phyloP scores from a whole-genome alignment of 2,888 invertebrate genomes.

The Dichetophora obliterata region DNA sequence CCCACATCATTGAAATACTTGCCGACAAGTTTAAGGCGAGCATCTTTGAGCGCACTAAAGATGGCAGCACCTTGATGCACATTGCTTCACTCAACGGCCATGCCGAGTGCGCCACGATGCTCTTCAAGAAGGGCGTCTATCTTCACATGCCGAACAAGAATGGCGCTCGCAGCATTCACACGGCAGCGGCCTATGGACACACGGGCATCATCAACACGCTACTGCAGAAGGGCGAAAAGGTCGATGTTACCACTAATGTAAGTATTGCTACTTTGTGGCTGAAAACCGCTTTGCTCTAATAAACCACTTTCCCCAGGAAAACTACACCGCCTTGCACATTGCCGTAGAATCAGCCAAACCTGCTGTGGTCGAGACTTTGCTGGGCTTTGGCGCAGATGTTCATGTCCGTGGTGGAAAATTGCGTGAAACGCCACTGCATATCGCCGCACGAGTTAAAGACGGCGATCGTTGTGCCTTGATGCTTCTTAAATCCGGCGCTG shows the following conservation, averaged over 20 bases:
- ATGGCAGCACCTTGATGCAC: slow-evolving; percentile 98
- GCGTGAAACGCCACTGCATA: slow-evolving; percentile 95
- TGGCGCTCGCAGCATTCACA: slow-evolving; percentile 97
- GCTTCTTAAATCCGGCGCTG: slow-evolving; percentile 97
- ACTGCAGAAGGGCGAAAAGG: slow-evolving; percentile 95
- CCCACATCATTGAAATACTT: slow-evolving; percentile 92
- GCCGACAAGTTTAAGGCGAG: slow-evolving; percentile 99
- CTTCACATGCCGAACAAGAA: slow-evolving; percentile 98
- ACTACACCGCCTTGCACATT: slow-evolving; percentile 97
- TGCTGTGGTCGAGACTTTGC: slow-evolving; percentile 92
- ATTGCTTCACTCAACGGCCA: slow-evolving; percentile 97
- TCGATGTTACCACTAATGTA: slow-evolving; percentile 95
- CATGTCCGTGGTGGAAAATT: slow-evolving; percentile 92
- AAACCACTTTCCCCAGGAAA: slow-evolving; percentile 77
- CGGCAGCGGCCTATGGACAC: slow-evolving; percentile 96
- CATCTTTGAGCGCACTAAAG: slow-evolving; percentile 95
- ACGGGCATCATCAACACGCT: slow-evolving; percentile 97
- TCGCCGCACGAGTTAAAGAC: slow-evolving; percentile 93
- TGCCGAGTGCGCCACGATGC: slow-evolving; percentile 97
- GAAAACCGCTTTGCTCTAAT: neutral
- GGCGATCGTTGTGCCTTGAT: slow-evolving; percentile 95
- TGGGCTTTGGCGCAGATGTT: slow-evolving; percentile 97
- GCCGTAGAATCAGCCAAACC: slow-evolving; percentile 96
- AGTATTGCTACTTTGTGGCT: slow-evolving; percentile 54
- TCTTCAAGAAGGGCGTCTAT: slow-evolving; percentile 98